Evolutionary conservation across 2,888 invertebrate species (phyloP), one percentile per base, ranked within the genome.

Genomic region (Rhingia campestris): DNA sequence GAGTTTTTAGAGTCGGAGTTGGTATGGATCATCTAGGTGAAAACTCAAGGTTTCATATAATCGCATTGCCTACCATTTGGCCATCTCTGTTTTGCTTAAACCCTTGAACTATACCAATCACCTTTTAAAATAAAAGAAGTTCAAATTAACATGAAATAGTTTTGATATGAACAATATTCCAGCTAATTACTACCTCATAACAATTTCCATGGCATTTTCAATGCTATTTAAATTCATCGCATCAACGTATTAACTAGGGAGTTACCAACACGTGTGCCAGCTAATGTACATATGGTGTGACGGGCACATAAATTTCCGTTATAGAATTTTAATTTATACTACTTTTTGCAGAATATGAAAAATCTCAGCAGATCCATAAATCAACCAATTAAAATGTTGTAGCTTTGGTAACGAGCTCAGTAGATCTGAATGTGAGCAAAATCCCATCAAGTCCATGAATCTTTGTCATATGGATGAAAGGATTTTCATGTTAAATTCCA

Each of bases 401-500:
- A 79, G 74, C 73, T 69, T 56, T 69, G 45, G 73, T 84, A 79
- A 84, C 82, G 73, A 79, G 74, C 69, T 79, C 47, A 32, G 58
- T 59, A 49, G 58, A 74, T 74, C 59, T 35, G 14, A 69, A 79
- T 81, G 61, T 66, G 64, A 70, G 58, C 45, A 59, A 79, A 79
- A 84, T 74, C 69, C 79, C 79, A 84, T 84, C 82, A 79, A 74
- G 69, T 84, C 79, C 82, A 84, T 84, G 79, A 79, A 84, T 84
- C 82, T 84, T 77, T 84, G 82, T 84, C 79, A 84, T 74, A 69
- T 64, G 74, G 73, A 79, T 84, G 82, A 84, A 84, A 84, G 82
- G 82, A 84, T 84, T 84, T 84, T 32, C 82, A 84, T 84, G 82
- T 84, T 67, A 74, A 79, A 59, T 63, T 74, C 73, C 47, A 33